Evolutionary conservation across 2,113 vertebrate species (phyloP), one percentile per base, ranked within the genome.

Genomic region (Saguinus midas): DNA sequence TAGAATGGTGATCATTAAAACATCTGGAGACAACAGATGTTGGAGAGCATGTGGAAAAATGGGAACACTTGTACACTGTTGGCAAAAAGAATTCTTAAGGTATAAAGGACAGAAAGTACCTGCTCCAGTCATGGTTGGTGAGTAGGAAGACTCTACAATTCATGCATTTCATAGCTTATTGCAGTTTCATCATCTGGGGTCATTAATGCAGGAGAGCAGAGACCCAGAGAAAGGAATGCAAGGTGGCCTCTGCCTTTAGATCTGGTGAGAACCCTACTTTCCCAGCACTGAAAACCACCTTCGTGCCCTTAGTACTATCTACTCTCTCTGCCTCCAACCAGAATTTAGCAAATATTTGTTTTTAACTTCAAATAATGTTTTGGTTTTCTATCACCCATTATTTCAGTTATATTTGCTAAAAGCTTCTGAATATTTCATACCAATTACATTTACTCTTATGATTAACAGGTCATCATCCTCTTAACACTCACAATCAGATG

Each of bases 361-460:
- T 86, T 27, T 27, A 68, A 76, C 64, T 58, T 96, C 66, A 92
- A 73, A 78, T 68, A 88, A 78, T 68, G 13, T 43, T 81, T 94
- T 68, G 50, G 35, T 55, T 96, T 52, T 52, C 52, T 97, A 83
- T 58, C 87, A 50, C 5, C 18, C 25, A 90, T 91, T 70, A 91
- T 75, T 84, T 95, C 79, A 50, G 43, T 87, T 97, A 80, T 73
- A 94, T 81, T 90, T 93, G 89, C n/a, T 43, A 94, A 92, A 92
- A 50, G 57, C 4, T 92, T 90, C 58, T 72, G 52, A 85, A 85
- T 27, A 58, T 80, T 95, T 97, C 45, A 87, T 16, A 87, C 17
- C 75, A 95, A 78, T 82, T 85, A 80, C 37, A 6, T 90, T 90
- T 90, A 85, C 37, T 97, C 87, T 78, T 58, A 35, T 70, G 76